Percentiles rank a stretch among this genome's conserved stretches.
Evolutionary conservation across 2,797 vertebrate genomes (phyloP).

Genomic region (Artibeus lituratus): DNA sequence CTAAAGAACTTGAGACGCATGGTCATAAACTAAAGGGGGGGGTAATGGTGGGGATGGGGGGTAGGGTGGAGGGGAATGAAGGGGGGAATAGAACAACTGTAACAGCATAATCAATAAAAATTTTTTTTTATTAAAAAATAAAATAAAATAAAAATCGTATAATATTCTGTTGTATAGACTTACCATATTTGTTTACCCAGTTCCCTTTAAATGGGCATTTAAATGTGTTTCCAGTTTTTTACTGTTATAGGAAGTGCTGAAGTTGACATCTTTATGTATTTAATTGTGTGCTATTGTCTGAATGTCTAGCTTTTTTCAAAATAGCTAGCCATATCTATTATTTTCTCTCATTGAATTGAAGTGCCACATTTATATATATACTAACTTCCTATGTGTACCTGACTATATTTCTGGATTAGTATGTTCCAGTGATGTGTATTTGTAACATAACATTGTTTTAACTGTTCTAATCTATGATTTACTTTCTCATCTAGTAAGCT

Average conservation of each 20-base stretch:
- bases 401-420: not conserved
- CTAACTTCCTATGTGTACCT: not conserved
- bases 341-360: conserved; percentile 4
- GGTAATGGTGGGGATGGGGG: no score
- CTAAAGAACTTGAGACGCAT: no score
- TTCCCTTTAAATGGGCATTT: conserved; percentile 1
- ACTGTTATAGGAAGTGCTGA: not conserved
- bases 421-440: not conserved
- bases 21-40: no score
- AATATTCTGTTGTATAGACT: not conserved
- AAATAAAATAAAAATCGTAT: no score
- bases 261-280: not conserved
- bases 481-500: not conserved
- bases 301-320: not conserved
- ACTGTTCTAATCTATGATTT: conserved; percentile 3
- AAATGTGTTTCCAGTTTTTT: not conserved
- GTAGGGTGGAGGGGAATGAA: no score
- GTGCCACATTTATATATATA: not conserved
- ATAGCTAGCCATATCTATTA: not conserved
- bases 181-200: not conserved
- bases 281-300: not conserved
- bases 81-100: no score
- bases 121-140: no score
- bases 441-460: not conserved
- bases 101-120: no score